Base-by-base conservation (phyloP, 2,113 vertebrate genomes). In the Brachyistius frenatus region DNA sequence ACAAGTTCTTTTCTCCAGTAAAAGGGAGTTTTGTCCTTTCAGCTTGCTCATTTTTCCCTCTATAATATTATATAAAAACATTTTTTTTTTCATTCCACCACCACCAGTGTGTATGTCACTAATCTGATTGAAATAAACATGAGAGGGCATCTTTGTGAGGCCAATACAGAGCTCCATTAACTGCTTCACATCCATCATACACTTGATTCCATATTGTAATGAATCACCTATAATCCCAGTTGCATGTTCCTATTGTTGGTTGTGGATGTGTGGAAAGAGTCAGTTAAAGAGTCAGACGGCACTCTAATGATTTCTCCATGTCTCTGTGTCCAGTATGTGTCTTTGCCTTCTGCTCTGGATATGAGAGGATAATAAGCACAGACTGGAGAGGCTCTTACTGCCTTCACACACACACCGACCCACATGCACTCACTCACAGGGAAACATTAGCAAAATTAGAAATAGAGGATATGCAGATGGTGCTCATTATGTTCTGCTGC, bases 401-500 rank as follows among this genome's bases (percentile, higher is more conserved):
- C 46, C 31, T 36, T 73, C 75, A 52, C 46, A 68, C 54, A 52
- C 63, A 39, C 16, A 31, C 33, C 30, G 15, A 36, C 49, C 47
- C 71, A 62, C n/a, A n/a, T 7, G 3, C 61, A 67, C 56, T 8
- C 68, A 36, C 56, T 58, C 65, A 64, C 68, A 31, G 52, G 64
- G 61, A 65, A 64, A 64, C 73, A 76, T 77, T 78, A 69, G 83
- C 32, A 47, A 77, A 85, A 86, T 73, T 74, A 86, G 60, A 78
- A 47, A 0, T 8, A 15, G 61, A 66, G 80, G 62, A 81, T 67
- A 84, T 81, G 81, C 84, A 84, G 87, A 84, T 83, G 82, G 80
- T 64, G 76, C 72, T 87, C 78, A 73, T 87, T 86, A 87, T 58
- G 52, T 50, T 79, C 62, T 68, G 73, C 70, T 85, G 80, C 68